phyloP scores from a whole-genome alignment of 2,113 vertebrate genomes.

The Pristiophorus japonicus region DNA sequence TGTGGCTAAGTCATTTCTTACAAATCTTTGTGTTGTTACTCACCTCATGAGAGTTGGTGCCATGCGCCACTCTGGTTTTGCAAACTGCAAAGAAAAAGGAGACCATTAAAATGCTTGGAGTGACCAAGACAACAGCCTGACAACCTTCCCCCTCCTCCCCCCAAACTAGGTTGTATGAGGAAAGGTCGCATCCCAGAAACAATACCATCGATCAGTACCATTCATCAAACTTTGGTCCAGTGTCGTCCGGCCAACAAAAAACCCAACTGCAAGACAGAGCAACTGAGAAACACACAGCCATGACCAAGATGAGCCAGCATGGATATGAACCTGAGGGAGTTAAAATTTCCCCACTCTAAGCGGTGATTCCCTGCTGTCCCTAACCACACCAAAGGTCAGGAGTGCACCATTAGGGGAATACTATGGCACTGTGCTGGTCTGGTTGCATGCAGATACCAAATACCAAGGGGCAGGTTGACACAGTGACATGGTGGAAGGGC shows the following conservation, averaged over 20 bases:
- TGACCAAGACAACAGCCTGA: neutral
- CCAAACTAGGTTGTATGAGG: neutral
- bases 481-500: neutral
- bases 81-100: conserved; percentile 70
- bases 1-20: neutral
- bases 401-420: neutral
- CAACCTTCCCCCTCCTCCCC: neutral
- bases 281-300: neutral
- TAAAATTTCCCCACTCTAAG: neutral
- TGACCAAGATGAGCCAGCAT: neutral
- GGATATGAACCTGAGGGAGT: neutral
- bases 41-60: conserved; percentile 98
- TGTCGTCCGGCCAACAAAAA: neutral
- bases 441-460: neutral
- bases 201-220: neutral
- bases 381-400: neutral
- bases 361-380: neutral
- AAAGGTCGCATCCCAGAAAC: neutral
- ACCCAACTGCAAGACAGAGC: neutral
- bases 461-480: neutral
- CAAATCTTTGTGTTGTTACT: conserved; percentile 47
- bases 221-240: neutral
- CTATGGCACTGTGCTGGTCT: neutral
- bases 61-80: conserved; percentile 97
- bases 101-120: neutral